Conservation (phyloP, 2,113 vertebrate genomes). For the Dipodomys ordii region DNA sequence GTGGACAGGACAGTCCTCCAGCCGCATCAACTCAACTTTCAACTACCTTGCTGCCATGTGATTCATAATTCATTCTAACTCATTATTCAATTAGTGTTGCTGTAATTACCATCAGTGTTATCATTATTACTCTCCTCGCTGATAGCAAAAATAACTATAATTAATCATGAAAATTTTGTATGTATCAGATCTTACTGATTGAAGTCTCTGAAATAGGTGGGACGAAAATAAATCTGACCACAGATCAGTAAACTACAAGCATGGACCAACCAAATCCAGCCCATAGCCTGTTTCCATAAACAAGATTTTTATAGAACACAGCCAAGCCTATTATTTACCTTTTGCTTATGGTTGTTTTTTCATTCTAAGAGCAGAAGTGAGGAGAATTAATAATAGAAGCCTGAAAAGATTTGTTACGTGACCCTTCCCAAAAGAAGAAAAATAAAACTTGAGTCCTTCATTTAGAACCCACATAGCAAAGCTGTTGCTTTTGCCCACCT, state of each 20-base stretch:
- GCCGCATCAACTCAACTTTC: neutral
- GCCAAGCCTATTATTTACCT: neutral
- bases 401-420: neutral
- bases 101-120: neutral
- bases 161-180: neutral
- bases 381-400: neutral
- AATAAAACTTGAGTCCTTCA: neutral
- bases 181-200: neutral
- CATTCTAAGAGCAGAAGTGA: neutral
- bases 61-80: neutral
- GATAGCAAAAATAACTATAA: neutral
- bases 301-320: constrained; percentile 26
- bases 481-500: neutral
- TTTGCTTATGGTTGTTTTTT: neutral
- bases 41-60: neutral
- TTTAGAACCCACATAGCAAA: neutral
- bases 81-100: neutral
- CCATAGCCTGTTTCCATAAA: neutral
- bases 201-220: neutral
- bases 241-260: neutral
- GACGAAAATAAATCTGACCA: neutral
- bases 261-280: neutral
- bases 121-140: neutral
- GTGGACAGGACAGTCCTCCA: neutral
- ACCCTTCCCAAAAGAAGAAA: too few relatives aligned